Conservation (phyloP, 2,888 invertebrate species). For the Chloroclysta siterata region DNA sequence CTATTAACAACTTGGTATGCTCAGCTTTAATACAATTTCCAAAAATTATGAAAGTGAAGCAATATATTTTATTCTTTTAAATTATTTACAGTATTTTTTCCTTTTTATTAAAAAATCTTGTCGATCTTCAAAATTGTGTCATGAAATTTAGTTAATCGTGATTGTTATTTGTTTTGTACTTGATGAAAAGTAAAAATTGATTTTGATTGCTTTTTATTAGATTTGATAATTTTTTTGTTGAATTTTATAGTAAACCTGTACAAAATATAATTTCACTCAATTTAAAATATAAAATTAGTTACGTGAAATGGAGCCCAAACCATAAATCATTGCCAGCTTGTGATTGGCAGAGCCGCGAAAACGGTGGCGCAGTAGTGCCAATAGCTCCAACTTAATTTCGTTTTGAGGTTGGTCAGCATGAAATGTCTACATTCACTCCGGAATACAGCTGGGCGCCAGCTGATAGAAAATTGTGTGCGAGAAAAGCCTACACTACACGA, state of each 20-base stretch:
- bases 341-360: constrained; percentile 60
- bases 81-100: background rate
- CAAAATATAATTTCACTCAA: background rate
- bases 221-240: background rate
- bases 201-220: background rate
- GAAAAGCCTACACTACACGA: constrained; percentile 41
- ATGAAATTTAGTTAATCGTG: background rate
- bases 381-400: constrained; percentile 37
- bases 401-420: constrained; percentile 56
- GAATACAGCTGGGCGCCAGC: constrained; percentile 80
- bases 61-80: background rate
- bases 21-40: background rate
- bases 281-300: background rate
- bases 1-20: background rate
- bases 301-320: constrained; percentile 52
- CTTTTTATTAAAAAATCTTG: background rate
- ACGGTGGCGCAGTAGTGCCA: constrained; percentile 51
- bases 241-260: background rate
- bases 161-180: background rate
- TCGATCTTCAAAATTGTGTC: background rate
- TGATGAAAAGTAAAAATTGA: background rate
- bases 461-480: constrained; percentile 71
- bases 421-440: constrained; percentile 60
- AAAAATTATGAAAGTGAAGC: background rate
- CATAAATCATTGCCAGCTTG: constrained; percentile 48